Evolutionary conservation across 2,888 invertebrate genomes (phyloP), one percentile per base, ranked within the genome.

Genomic region (Cryptocephalus primarius): DNA sequence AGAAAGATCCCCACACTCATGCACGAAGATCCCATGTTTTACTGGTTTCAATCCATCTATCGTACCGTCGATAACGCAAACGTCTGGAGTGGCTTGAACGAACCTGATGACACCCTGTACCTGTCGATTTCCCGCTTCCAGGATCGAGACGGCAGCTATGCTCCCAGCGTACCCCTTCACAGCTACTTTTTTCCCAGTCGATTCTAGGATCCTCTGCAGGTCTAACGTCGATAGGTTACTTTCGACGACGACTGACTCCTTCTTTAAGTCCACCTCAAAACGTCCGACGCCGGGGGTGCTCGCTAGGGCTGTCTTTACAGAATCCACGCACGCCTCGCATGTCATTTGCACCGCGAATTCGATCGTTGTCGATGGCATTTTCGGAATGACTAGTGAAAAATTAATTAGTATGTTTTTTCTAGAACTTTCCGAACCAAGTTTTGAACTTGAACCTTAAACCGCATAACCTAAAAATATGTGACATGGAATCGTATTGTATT

Each of bases 41-140:
- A 85, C 86, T 33, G 77, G 77, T 0, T 71, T 56, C 40, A 93
- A 71, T 0, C 89, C 88, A 70, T 92, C 91, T 2, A 93, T 71
- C 2, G 86, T 85, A 1, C 92, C 92, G 63, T 93, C 93, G 2
- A 90, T 76, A 1, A 92, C 74, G 43, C 86, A 81, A 0, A 70
- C 72, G 39, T 75, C 66, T 11, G 75, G 71, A 52, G 69, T 62
- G 0, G 73, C 68, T 69, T 88, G 84, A 38, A 82, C 76, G 63
- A 93, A 85, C 47, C 92, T 69, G 8, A 91, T 76, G 11, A 93
- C 83, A 0, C 92, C 92, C 60, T 81, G 72, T 3, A 86, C 72
- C 32, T 55, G 50, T 42, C 48, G 12, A 10, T 53, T 50, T 8
- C 67, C 66, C 4, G 70, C 66, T 44, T 76, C 75, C 47, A 91